A percentile compares a stretch with the other conserved stretches of the same genome.
These are phyloP conservation scores for Spatula versicolor DNA, from an alignment of 2,797 vertebrate species.

Conservation along the genomic window DNA sequence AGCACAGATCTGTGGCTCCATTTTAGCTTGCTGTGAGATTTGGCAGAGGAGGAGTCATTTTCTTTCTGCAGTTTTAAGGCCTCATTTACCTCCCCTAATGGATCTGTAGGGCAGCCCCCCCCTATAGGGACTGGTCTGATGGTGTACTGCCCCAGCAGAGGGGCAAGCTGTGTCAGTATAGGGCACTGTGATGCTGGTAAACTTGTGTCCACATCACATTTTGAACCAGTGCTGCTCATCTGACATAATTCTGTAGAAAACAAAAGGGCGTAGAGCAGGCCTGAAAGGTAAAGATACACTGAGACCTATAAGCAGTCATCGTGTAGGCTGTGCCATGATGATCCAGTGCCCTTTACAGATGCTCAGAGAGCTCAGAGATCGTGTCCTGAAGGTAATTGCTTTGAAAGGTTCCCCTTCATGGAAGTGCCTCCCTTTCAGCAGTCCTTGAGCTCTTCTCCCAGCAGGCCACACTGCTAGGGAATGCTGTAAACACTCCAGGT, in stretches of 20 bases:
- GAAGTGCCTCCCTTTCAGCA: not conserved
- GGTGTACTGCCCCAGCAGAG: not conserved
- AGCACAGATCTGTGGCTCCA: not conserved
- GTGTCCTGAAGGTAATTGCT: not conserved
- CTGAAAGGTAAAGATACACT: not conserved
- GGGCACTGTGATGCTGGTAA: not conserved
- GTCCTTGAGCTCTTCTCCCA: not conserved
- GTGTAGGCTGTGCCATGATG: not conserved
- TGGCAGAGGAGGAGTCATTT: not conserved
- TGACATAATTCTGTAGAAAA: not conserved
- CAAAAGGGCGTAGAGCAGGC: not conserved
- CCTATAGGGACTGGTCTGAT: accelerated
- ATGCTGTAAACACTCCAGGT: not conserved
- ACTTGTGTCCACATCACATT: not conserved
- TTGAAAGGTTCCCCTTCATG: not conserved
- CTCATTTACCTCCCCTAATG: not conserved
- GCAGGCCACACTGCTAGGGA: not conserved
- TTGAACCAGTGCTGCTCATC: not conserved
- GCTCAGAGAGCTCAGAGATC: not conserved
- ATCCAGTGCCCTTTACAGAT: not conserved
- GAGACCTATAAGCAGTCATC: not conserved
- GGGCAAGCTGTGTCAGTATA: not conserved
- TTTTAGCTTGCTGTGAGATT: not conserved
- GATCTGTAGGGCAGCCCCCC: not conserved
- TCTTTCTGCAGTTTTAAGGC: not conserved